phyloP scores from a whole-genome alignment of 2,113 vertebrate species.

The Eurystomus gularis region DNA sequence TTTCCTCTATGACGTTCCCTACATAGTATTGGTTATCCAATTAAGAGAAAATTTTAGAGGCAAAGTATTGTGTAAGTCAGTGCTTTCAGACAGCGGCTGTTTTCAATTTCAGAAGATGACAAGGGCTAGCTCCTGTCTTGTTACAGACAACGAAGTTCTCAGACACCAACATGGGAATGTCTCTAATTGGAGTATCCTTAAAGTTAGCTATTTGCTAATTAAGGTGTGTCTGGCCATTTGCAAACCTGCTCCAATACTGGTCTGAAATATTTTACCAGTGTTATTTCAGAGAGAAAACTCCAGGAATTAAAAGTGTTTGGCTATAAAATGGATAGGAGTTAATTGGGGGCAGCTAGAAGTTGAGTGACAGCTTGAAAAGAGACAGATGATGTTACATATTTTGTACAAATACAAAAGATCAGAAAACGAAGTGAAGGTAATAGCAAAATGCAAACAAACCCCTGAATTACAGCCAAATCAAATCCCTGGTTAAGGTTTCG shows the following conservation, averaged over 20 bases:
- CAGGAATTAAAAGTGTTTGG: background rate
- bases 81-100: background rate
- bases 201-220: background rate
- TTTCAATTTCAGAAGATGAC: background rate
- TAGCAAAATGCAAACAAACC: background rate
- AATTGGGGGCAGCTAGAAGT: background rate
- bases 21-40: background rate
- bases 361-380: background rate
- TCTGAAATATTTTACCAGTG: background rate
- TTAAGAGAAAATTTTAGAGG: background rate
- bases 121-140: background rate
- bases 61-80: background rate
- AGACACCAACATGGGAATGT: background rate
- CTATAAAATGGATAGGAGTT: background rate
- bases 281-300: background rate
- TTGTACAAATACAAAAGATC: background rate
- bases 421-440: background rate
- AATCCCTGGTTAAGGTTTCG: background rate
- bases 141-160: background rate
- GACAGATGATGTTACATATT: background rate
- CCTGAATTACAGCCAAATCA: background rate
- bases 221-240: background rate
- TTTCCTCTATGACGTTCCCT: background rate
- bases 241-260: background rate
- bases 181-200: background rate